Base-by-base conservation (phyloP, 2,113 vertebrate genomes). In the Gymnocephalus cernua region DNA sequence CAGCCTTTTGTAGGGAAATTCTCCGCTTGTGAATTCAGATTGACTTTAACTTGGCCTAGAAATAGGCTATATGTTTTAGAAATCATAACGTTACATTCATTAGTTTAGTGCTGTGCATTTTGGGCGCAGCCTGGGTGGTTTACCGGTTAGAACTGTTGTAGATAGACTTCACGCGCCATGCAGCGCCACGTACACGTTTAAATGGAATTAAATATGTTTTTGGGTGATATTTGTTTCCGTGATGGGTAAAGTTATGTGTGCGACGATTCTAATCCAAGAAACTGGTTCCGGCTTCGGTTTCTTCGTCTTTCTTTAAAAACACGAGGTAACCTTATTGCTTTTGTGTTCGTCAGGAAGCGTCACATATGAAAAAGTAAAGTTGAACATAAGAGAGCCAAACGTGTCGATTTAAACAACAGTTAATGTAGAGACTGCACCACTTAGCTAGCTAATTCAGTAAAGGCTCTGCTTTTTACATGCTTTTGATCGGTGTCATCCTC, bases 1-100 rank as follows among this genome's bases (percentile, higher is more conserved):
- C 35, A 10, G 7, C 8, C 53, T 62, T 62, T 79, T 75, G 44
- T 72, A 10, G 4, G 21, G 5, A 13, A n/a, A 11, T 7, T 11
- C 0, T 45, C 6, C 1, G 27, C n/a, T 2, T 6, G 41, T 53
- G n/a, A 58, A n/a, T 13, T 29, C 0, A 14, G 2, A 38, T 1
- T 16, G 14, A 50, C 18, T 41, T 32, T 2, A 14, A 7, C 38
- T 41, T 6, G 4, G 2, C 18, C 29, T 18, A 23, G 3, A 5
- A 18, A 15, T 21, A 12, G 21, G 10, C 1, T 23, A 10, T 57
- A 1, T 25, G 2, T 21, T 15, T 4, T 15, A 51, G 9, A 21
- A 38, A 47, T 7, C n/a, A 23, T 58, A 16, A 18, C 25, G 25
- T 18, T 29, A 10, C 0, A 2, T 21, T 0, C 1, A 4, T 56